Evolutionary conservation across 2,888 invertebrate species (phyloP).

Genomic region (Pristionchus mayeri): DNA sequence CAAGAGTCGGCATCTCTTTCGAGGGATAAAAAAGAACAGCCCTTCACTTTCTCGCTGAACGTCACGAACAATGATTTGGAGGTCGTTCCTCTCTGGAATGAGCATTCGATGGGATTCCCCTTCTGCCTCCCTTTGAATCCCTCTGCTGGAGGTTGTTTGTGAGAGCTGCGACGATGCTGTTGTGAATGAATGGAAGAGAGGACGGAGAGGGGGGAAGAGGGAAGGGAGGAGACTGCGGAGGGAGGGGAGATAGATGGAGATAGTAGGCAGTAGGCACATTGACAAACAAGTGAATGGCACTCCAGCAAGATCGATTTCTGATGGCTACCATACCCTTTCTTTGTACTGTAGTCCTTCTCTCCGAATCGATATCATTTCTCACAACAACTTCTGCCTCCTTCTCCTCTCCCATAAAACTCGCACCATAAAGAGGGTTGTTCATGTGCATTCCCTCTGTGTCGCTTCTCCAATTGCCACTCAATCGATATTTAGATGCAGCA

Average conservation of each 20-base stretch:
- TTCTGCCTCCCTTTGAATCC: background rate
- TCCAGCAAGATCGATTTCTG: background rate
- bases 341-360: background rate
- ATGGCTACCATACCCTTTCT: background rate
- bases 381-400: constrained; percentile 2
- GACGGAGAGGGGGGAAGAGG: background rate
- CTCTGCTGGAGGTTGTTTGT: background rate
- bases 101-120: background rate
- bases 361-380: background rate
- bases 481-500: constrained; percentile 27
- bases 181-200: constrained; percentile 34
- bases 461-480: background rate
- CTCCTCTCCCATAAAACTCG: constrained; percentile 26
- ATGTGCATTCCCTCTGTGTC: background rate
- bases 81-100: background rate
- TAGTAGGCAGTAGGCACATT: constrained; percentile 21
- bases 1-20: background rate
- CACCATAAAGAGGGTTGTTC: background rate
- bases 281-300: constrained; percentile 7
- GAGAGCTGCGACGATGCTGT: background rate
- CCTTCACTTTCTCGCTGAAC: background rate
- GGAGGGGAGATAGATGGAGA: constrained; percentile 12
- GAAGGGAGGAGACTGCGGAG: no score
- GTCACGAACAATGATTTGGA: background rate
- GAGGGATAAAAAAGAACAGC: background rate